phyloP scores from a whole-genome alignment of 2,113 vertebrate species.

The Leptosomus discolor region DNA sequence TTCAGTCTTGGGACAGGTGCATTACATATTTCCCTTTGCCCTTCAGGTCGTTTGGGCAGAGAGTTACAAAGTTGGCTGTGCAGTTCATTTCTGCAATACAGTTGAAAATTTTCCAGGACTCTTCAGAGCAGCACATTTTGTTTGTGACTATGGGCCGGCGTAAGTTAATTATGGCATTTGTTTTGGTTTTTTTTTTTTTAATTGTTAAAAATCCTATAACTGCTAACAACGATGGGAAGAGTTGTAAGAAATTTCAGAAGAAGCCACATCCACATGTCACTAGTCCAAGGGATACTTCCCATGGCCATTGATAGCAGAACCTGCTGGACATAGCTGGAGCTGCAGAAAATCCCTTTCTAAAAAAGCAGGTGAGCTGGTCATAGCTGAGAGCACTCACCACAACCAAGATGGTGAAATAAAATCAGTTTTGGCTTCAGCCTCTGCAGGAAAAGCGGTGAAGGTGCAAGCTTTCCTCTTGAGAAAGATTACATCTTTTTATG shows the following conservation, averaged over 20 bases:
- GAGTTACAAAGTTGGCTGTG: conserved; percentile 77
- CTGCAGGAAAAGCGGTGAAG: background rate
- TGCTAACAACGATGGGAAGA: background rate
- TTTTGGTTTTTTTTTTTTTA: background rate
- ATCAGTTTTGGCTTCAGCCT: background rate
- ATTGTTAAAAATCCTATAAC: background rate
- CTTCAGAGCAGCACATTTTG: conserved; percentile 56
- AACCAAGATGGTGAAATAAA: background rate
- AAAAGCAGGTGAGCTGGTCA: background rate
- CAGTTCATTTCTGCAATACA: conserved; percentile 58
- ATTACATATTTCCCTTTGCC: background rate
- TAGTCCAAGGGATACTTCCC: background rate
- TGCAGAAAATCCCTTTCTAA: background rate
- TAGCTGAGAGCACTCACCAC: background rate
- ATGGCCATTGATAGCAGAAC: background rate
- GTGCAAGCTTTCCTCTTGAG: background rate
- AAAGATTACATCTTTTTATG: background rate
- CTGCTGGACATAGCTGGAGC: background rate
- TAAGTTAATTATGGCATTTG: conserved; percentile 51
- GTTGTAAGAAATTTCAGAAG: background rate
- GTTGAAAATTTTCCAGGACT: background rate
- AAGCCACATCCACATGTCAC: background rate
- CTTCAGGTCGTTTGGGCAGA: conserved; percentile 72
- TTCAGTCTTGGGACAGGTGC: background rate
- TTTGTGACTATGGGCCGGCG: conserved; percentile 74